Evolutionary conservation across 2,113 vertebrate genomes (phyloP).

Genomic region (Tiliqua scincoides): DNA sequence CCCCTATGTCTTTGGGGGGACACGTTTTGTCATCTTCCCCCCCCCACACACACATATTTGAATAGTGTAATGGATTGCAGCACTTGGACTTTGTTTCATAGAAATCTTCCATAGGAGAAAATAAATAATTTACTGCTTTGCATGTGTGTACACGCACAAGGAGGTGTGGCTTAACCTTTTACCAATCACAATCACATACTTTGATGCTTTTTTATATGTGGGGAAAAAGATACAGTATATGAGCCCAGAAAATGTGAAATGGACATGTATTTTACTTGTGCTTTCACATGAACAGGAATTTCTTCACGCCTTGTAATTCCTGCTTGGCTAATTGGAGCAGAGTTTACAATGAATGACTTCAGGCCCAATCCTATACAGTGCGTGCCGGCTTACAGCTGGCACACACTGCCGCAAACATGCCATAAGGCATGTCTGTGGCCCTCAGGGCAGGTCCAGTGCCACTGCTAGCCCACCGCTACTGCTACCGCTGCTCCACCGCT

Average conservation of each 20-base stretch:
- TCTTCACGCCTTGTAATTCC: neutral
- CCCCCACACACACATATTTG: too few species aligned
- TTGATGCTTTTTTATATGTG: neutral
- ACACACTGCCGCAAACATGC: too few species aligned
- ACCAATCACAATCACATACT: neutral
- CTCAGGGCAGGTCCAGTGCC: too few species aligned
- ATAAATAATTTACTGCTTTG: too few species aligned
- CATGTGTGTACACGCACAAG: too few species aligned
- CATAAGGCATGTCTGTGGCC: too few species aligned
- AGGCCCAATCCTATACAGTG: neutral
- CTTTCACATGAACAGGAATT: neutral
- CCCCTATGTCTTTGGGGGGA: too few species aligned
- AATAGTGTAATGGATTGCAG: neutral
- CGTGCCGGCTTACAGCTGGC: too few species aligned
- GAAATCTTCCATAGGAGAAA: too few species aligned
- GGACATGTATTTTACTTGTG: neutral
- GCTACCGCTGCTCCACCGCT: too few species aligned
- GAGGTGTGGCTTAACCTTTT: neutral
- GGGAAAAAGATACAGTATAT: neutral
- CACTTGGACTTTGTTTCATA: too few species aligned
- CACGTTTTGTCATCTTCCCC: neutral
- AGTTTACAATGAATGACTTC: slow-evolving; percentile 59
- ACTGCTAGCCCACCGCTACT: too few species aligned
- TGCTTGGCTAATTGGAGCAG: slow-evolving; percentile 62
- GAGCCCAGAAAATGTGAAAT: neutral